Conservation (phyloP, 2,797 vertebrate species). For the Thripadectes ignobilis region DNA sequence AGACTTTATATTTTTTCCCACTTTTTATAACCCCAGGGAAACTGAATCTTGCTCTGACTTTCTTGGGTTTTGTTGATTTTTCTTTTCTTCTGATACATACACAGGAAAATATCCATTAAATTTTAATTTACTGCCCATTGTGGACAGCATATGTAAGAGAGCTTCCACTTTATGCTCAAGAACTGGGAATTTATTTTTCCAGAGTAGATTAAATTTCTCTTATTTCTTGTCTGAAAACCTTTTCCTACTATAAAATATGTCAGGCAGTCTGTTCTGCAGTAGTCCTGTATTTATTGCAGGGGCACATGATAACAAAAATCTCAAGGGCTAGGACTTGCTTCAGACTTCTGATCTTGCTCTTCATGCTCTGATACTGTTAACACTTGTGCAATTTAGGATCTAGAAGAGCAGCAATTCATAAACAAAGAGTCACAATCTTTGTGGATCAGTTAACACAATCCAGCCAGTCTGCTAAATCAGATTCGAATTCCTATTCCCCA, state of each 20-base stretch:
- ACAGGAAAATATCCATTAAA: background rate
- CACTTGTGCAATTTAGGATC: background rate
- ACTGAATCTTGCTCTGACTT: background rate
- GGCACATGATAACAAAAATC: background rate
- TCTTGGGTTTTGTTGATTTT: background rate
- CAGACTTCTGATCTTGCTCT: background rate
- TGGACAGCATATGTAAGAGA: background rate
- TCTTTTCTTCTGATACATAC: background rate
- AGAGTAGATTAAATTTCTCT: background rate
- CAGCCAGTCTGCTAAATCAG: background rate
- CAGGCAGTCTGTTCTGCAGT: background rate
- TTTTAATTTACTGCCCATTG: background rate
- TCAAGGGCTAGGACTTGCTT: background rate
- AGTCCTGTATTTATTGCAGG: background rate
- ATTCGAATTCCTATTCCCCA: background rate
- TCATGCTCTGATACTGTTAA: background rate
- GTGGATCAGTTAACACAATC: background rate
- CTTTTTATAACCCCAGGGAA: background rate
- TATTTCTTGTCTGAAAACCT: slow-evolving; percentile 8
- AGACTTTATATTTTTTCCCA: background rate
- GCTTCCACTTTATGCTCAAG: background rate
- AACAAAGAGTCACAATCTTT: background rate
- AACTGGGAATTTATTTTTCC: background rate
- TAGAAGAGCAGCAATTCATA: background rate
- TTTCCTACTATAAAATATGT: background rate